Conservation (phyloP, 2,113 vertebrate species). For the Malurus melanocephalus region DNA sequence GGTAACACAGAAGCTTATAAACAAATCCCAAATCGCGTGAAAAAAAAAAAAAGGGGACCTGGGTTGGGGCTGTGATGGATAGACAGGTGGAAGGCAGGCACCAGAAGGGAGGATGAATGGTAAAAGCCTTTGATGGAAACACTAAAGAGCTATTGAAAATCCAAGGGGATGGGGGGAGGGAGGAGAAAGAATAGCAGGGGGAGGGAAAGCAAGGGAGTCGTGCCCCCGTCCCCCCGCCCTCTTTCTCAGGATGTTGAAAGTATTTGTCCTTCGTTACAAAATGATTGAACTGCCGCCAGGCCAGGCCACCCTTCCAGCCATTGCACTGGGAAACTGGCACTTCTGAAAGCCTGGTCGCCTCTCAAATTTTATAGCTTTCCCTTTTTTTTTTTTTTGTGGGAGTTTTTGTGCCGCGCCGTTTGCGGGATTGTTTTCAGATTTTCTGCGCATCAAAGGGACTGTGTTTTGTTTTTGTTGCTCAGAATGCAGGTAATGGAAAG, state of each 20-base stretch:
- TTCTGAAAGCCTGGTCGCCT: conserved; percentile 36
- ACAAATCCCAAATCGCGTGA: conserved; percentile 19
- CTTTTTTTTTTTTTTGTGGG: conserved; percentile 20
- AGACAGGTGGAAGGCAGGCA: conserved; percentile 62
- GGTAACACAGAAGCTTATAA: conserved; percentile 58
- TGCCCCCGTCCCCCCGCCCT: neutral
- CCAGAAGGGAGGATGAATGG: conserved; percentile 57
- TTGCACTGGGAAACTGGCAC: conserved; percentile 39
- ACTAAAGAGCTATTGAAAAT: conserved; percentile 67
- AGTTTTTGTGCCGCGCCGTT: conserved; percentile 10
- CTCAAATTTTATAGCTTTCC: conserved; percentile 53
- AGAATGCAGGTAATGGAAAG: conserved; percentile 44
- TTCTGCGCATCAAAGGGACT: neutral
- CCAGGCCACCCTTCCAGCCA: conserved; percentile 55
- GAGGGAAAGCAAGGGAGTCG: conserved; percentile 42
- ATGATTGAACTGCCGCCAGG: conserved; percentile 65
- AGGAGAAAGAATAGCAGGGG: conserved; percentile 59
- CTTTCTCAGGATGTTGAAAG: conserved; percentile 62
- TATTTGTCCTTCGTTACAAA: conserved; percentile 63
- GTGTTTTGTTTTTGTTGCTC: conserved; percentile 25
- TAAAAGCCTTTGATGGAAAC: conserved; percentile 61
- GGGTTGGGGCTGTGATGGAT: conserved; percentile 51
- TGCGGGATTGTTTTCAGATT: conserved; percentile 33
- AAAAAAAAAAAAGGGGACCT: neutral
- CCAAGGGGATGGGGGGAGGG: conserved; percentile 43